Conservation (phyloP, 2,888 invertebrate species). For the Drosophila merina region DNA sequence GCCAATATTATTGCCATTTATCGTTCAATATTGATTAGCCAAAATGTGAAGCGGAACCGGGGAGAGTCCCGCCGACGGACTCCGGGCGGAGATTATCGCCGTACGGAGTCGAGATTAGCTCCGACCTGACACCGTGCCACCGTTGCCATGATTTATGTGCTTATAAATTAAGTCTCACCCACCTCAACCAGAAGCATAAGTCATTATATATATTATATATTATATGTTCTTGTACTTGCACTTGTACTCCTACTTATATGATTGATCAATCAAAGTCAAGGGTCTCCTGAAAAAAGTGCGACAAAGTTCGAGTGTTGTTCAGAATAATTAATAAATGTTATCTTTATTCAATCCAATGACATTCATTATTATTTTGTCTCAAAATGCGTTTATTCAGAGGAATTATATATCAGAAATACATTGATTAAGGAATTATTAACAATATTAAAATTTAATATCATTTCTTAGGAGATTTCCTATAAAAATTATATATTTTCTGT, state of each 20-base stretch:
- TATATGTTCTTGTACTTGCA: neutral
- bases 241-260: too few species aligned
- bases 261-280: slow-evolving; percentile 43
- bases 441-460: too few species aligned
- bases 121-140: slow-evolving; percentile 44
- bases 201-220: neutral
- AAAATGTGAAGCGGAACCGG: slow-evolving; percentile 13
- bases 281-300: neutral
- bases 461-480: too few species aligned
- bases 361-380: too few species aligned
- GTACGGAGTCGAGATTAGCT: slow-evolving; percentile 61
- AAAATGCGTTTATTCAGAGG: too few species aligned
- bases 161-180: slow-evolving; percentile 24
- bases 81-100: slow-evolving; percentile 60
- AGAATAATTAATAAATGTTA: neutral
- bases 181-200: slow-evolving; percentile 2
- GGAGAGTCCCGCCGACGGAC: neutral
- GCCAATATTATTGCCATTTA: slow-evolving; percentile 52
- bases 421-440: too few species aligned
- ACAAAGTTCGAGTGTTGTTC: neutral
- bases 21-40: slow-evolving; percentile 48
- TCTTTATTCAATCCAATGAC: neutral
- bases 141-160: slow-evolving; percentile 51
- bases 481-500: too few species aligned
- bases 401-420: too few species aligned